A percentile compares a stretch with the other conserved stretches of the same genome.
Evolutionary conservation across 2,888 invertebrate species (phyloP).

Genomic region (Spicauda simplicius): DNA sequence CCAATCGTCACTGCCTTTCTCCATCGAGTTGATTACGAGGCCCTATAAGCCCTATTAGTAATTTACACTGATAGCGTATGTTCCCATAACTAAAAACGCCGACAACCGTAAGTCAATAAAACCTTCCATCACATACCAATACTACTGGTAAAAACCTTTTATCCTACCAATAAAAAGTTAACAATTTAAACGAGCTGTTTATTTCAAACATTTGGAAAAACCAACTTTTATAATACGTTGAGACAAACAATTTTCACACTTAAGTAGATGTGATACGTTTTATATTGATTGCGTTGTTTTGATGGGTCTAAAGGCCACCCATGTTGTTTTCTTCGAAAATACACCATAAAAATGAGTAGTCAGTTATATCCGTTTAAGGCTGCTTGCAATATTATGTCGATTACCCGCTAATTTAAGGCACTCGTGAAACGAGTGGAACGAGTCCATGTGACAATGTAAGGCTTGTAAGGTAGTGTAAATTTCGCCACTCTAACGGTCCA

Average conservation of each 20-base stretch:
- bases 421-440: constrained; percentile 3
- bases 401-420: constrained; percentile 45
- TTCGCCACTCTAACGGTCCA: too few relatives aligned
- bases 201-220: constrained; percentile 42
- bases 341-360: constrained; percentile 61
- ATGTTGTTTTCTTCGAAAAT: constrained; percentile 62
- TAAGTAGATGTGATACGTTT: constrained; percentile 40
- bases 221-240: background rate
- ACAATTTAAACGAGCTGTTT: constrained; percentile 51
- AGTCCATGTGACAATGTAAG: background rate
- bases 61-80: constrained; percentile 25
- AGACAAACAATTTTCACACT: constrained; percentile 41
- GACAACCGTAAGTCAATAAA: constrained; percentile 42
- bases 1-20: too few relatives aligned
- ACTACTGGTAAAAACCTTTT: constrained; percentile 53
- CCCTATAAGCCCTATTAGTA: constrained; percentile 22
- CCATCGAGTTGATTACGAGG: background rate
- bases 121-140: constrained; percentile 43
- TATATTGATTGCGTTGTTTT: constrained; percentile 23
- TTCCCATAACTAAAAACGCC: constrained; percentile 14
- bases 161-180: constrained; percentile 62
- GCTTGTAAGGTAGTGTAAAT: background rate
- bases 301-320: constrained; percentile 61
- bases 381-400: constrained; percentile 50
- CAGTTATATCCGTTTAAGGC: constrained; percentile 47